Conservation (phyloP, 2,888 invertebrate genomes). For the Platycheirus rosarum region DNA sequence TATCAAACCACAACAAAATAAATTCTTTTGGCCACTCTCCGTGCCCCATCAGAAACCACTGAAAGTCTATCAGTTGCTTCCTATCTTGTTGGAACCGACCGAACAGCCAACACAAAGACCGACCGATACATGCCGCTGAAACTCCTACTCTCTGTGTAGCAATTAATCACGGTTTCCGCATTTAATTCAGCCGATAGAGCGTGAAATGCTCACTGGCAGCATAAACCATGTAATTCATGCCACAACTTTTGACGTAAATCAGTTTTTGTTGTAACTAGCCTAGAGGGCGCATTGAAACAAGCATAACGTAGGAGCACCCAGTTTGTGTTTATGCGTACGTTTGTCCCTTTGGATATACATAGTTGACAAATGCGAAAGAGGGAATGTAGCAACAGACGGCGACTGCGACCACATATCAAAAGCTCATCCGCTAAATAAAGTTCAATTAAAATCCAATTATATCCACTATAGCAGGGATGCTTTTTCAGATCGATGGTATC, state of each 20-base stretch:
- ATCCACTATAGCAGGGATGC: conserved; percentile 58
- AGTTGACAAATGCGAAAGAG: conserved; percentile 49
- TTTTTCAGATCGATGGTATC: not conserved
- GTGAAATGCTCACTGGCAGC: conserved; percentile 65
- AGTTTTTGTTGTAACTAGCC: conserved; percentile 24
- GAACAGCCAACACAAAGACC: not conserved
- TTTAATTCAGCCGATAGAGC: conserved; percentile 70
- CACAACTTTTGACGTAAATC: conserved; percentile 48
- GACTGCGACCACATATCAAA: conserved; percentile 49
- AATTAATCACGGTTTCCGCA: conserved; percentile 73
- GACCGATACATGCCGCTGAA: conserved; percentile 10
- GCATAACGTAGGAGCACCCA: conserved; percentile 18
- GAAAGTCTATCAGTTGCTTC: not conserved
- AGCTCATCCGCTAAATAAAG: conserved; percentile 64
- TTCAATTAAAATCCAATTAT: conserved; percentile 74
- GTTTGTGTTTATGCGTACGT: not conserved
- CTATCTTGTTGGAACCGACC: not conserved
- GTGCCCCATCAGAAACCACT: conserved; percentile 11
- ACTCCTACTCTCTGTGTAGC: conserved; percentile 32
- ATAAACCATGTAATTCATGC: conserved; percentile 66
- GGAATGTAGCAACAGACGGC: conserved; percentile 18
- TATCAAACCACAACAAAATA: conserved; percentile 48
- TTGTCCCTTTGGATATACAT: conserved; percentile 3
- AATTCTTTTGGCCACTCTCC: conserved; percentile 9
- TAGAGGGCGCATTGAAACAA: not conserved